A percentile compares a stretch with the other conserved stretches of the same genome.
Evolutionary conservation across 2,113 vertebrate species (phyloP).

Genomic region (Sigmodon hispidus): DNA sequence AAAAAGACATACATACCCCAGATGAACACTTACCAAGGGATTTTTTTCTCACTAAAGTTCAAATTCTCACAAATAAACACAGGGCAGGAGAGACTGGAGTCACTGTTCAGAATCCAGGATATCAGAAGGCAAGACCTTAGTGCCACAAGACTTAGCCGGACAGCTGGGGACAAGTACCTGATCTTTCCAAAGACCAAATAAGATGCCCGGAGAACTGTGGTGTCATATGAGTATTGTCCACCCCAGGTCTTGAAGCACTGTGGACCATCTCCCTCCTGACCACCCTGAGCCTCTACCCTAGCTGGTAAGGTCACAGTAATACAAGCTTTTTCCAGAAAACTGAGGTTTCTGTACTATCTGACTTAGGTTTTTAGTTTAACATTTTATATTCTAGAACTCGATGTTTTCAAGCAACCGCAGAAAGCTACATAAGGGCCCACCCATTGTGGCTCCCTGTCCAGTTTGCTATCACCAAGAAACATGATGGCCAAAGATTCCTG

Average conservation of each 20-base stretch:
- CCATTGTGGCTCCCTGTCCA: not conserved
- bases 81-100: not conserved
- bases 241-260: not conserved
- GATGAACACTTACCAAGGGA: conserved; percentile 47
- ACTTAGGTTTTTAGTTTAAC: not conserved
- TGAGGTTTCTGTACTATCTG: not conserved
- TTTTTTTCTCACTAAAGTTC: not conserved
- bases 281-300: not conserved
- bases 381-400: not conserved
- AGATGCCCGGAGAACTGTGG: rapidly evolving
- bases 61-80: not conserved
- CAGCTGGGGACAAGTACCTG: rapidly evolving
- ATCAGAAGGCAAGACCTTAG: not conserved
- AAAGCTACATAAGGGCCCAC: not conserved
- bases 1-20: not conserved
- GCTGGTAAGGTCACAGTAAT: not conserved
- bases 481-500: not conserved
- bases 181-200: not conserved
- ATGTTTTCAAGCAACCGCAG: not conserved
- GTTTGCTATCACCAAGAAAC: not conserved
- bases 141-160: not conserved
- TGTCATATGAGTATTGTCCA: not conserved
- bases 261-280: rapidly evolving
- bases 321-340: not conserved
- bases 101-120: not conserved